Evolutionary conservation across 2,888 invertebrate genomes (phyloP).

Genomic region (Hermaeophaga mercurialis): DNA sequence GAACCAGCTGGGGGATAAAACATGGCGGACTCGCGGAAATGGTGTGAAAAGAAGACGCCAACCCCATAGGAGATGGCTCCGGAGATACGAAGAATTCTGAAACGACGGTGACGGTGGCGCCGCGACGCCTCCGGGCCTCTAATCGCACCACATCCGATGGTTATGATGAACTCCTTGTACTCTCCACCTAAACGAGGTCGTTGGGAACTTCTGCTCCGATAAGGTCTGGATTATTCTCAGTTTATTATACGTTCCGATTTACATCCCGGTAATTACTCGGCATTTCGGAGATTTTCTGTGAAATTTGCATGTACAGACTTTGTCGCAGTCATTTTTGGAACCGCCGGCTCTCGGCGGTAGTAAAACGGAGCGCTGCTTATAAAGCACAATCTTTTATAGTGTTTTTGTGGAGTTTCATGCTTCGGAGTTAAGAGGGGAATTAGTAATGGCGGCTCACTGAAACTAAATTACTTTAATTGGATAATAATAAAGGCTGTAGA

Average conservation of each 20-base stretch:
- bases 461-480: too few species aligned
- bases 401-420: conserved; percentile 11
- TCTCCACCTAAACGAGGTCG: conserved; percentile 49
- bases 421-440: background rate
- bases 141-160: conserved; percentile 43
- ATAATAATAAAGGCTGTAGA: too few species aligned
- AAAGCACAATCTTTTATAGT: conserved; percentile 11
- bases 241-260: conserved; percentile 40
- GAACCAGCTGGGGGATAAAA: conserved; percentile 56
- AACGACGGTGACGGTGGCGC: conserved; percentile 49
- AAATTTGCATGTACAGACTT: conserved; percentile 29
- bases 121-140: conserved; percentile 35
- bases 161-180: conserved; percentile 51
- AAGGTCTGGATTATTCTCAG: conserved; percentile 44
- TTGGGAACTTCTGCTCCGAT: conserved; percentile 49
- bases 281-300: conserved; percentile 27
- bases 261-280: conserved; percentile 39
- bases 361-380: conserved; percentile 17
- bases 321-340: conserved; percentile 23
- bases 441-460: too few species aligned
- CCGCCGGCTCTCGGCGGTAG: conserved; percentile 22
- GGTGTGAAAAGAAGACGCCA: conserved; percentile 57
- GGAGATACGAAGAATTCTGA: conserved; percentile 41
- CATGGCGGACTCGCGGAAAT: conserved; percentile 54
- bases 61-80: conserved; percentile 31